A percentile compares a stretch with the other conserved stretches of the same genome.
Conservation (phyloP, 2,797 vertebrate genomes). For the Triplophysa bombifrons region DNA sequence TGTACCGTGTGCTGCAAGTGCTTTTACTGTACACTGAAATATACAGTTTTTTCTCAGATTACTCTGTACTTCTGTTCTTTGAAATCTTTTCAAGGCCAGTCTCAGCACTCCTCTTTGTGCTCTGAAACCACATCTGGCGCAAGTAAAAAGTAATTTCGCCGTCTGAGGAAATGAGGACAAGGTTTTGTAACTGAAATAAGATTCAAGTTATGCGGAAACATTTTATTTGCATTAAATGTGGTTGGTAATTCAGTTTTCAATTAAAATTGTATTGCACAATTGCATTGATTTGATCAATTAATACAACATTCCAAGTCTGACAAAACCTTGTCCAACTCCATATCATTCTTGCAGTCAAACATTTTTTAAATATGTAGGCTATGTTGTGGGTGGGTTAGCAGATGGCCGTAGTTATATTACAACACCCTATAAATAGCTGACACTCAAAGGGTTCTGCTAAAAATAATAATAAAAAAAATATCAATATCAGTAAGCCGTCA, state of each 20-base stretch:
- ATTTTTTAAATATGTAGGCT: neutral
- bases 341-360: too few species aligned
- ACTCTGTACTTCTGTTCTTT: conserved; percentile 5
- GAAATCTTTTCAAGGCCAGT: conserved; percentile 9
- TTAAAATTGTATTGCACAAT: neutral
- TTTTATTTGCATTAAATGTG: neutral
- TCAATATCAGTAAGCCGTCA: conserved; percentile 2
- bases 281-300: neutral
- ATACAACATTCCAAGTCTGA: too few species aligned
- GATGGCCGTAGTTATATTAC: conserved; percentile 30
- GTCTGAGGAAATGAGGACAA: neutral
- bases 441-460: conserved; percentile 46
- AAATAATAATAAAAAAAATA: neutral
- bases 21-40: conserved; percentile 26
- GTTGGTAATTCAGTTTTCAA: neutral
- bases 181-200: neutral
- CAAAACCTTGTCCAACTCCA: too few species aligned
- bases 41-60: conserved; percentile 9
- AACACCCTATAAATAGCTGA: conserved; percentile 41
- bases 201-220: neutral
- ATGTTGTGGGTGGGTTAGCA: neutral
- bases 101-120: neutral
- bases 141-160: neutral
- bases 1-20: conserved; percentile 4
- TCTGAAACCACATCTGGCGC: neutral